Conservation (phyloP, 2,797 vertebrate species). For the Hydrocynus forskahlii region DNA sequence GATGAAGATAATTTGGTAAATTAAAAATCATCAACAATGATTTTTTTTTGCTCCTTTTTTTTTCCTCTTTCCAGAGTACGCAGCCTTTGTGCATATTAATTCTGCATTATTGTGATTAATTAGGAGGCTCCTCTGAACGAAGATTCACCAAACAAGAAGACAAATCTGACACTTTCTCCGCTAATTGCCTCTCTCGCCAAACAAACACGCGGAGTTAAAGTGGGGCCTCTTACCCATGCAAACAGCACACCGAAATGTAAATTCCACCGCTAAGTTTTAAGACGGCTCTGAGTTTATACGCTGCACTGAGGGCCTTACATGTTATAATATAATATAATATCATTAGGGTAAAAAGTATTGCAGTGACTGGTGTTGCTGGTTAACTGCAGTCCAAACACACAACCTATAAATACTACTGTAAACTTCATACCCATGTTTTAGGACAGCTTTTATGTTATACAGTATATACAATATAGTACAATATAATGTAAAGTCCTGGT, state of each 20-base stretch:
- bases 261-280: slow-evolving; percentile 25
- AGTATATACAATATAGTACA: no score
- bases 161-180: slow-evolving; percentile 50
- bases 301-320: not conserved
- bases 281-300: not conserved
- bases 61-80: slow-evolving; percentile 46
- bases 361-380: not conserved
- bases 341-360: not conserved
- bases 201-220: slow-evolving; percentile 39
- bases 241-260: slow-evolving; percentile 27
- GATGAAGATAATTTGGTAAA: slow-evolving; percentile 77
- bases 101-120: slow-evolving; percentile 78
- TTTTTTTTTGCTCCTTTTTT: slow-evolving; percentile 48
- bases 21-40: slow-evolving; percentile 73
- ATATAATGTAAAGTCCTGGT: no score
- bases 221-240: slow-evolving; percentile 19
- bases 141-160: slow-evolving; percentile 67
- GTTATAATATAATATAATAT: not conserved
- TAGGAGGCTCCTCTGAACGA: slow-evolving; percentile 71
- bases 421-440: no score
- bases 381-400: no score
- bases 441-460: no score
- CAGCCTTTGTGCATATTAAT: slow-evolving; percentile 77
- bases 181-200: slow-evolving; percentile 52
- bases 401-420: not conserved